A percentile compares a stretch with the other conserved stretches of the same genome.
phyloP scores from a whole-genome alignment of 1,140 invertebrate genomes.

The Drosophila nannoptera region DNA sequence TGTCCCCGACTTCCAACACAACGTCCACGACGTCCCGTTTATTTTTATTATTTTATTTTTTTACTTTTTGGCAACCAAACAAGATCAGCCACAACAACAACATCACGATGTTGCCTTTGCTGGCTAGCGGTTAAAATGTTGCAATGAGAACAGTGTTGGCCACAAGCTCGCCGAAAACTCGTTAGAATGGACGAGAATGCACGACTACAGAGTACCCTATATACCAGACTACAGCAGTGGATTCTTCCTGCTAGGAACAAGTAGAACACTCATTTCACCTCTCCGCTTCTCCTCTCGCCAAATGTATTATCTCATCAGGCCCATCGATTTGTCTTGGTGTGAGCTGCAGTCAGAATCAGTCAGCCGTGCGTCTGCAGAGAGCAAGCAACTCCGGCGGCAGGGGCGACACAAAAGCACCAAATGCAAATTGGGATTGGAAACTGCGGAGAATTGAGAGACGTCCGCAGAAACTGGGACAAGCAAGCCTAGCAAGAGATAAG shows the following conservation, averaged over 20 bases:
- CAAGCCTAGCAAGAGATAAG: conserved; percentile 37
- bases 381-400: neutral
- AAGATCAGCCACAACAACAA: conserved; percentile 51
- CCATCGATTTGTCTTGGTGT: too few relatives aligned
- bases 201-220: conserved; percentile 16
- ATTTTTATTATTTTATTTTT: conserved; percentile 52
- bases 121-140: conserved; percentile 60
- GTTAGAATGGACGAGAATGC: neutral
- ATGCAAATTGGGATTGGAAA: conserved; percentile 56
- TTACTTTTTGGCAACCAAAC: conserved; percentile 55
- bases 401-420: conserved; percentile 18
- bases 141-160: conserved; percentile 59
- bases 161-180: conserved; percentile 39
- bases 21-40: conserved; percentile 28
- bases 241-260: too few relatives aligned
- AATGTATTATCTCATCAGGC: too few relatives aligned
- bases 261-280: too few relatives aligned
- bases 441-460: conserved; percentile 22
- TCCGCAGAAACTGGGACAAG: conserved; percentile 52
- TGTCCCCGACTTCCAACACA: conserved; percentile 9
- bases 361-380: neutral
- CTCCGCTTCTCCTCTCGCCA: too few relatives aligned
- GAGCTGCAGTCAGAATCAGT: too few relatives aligned
- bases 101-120: conserved; percentile 19
- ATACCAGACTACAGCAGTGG: too few relatives aligned